Evolutionary conservation across 2,797 vertebrate species (phyloP), one percentile per base, ranked within the genome.

Genomic region (Eidolon dupreanum): DNA sequence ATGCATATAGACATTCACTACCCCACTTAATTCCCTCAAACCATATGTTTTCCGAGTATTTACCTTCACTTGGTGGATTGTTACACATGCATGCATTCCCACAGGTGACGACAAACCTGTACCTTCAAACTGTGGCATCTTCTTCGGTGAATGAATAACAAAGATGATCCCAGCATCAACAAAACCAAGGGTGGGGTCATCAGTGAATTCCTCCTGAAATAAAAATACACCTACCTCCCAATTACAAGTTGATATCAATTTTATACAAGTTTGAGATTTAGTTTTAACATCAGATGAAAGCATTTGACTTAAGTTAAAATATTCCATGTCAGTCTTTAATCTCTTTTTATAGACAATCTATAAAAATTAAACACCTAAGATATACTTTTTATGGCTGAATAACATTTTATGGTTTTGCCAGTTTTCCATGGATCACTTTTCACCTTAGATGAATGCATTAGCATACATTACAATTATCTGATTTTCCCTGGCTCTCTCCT

Each of bases 31-130:
- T 26, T 71, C 31, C 33, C 20, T 51, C 46, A 53, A 9, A 33
- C 8, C 1, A n/a, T 9, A 41, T 5, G 1, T 31, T 20, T 8
- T 26, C 8, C 1, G 7, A 41, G 36, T 51, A 53, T 65, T 98
- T 97, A 99, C 98, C 98, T 98, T 99, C 49, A 98, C 53, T 22
- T 98, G 98, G 28, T 92, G 94, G 65, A 99, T 98, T 3, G 98
- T 92, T 0, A 98, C 98, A 43, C 97, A 94, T 0, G 98, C 78
- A 0, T 98, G 98, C 91, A 22, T 98, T 8, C 98, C 98, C 0
- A 98, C 98, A 0, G 98, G 98, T 8, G 98, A 97, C 10, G 97
- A 90, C 55, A 98, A 92, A 22, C 99, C 98, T 51, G 98, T 79
- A 10, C 98, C 98, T 89, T 98, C 98, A 77, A 99, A 98, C 49